Percentiles rank a stretch among this genome's conserved stretches.
These are phyloP conservation scores for Uloborus plumipes DNA, from an alignment of 2,888 invertebrate genomes.

Conservation along the genomic window DNA sequence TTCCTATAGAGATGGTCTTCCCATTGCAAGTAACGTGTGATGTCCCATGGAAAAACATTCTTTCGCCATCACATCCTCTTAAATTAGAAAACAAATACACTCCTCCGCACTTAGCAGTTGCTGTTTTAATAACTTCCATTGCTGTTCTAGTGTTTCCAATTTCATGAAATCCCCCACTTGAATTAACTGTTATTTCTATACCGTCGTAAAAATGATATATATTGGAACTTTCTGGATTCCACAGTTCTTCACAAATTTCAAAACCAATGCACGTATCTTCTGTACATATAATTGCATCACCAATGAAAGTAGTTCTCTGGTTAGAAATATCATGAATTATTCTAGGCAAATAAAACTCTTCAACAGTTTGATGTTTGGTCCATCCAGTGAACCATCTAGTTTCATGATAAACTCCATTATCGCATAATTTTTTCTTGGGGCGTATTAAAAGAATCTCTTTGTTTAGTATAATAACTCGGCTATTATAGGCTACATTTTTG, in stretches of 20 bases:
- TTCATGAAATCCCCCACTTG: slow-evolving; percentile 96
- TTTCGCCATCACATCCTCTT: slow-evolving; percentile 96
- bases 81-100: slow-evolving; percentile 95
- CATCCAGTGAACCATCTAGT: slow-evolving; percentile 94
- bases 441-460: slow-evolving; percentile 90
- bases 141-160: slow-evolving; percentile 91
- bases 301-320: slow-evolving; percentile 85
- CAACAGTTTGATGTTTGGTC: slow-evolving; percentile 83
- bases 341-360: slow-evolving; percentile 88
- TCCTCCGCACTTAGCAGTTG: slow-evolving; percentile 93
- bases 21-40: slow-evolving; percentile 94
- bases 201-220: slow-evolving; percentile 90
- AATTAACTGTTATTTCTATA: slow-evolving; percentile 89
- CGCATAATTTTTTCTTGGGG: slow-evolving; percentile 92
- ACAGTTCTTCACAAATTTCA: slow-evolving; percentile 98
- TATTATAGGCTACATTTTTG: slow-evolving; percentile 94
- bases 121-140: slow-evolving; percentile 89
- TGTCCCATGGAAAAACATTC: slow-evolving; percentile 94
- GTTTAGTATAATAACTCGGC: slow-evolving; percentile 91
- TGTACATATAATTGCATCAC: slow-evolving; percentile 93
- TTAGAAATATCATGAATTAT: slow-evolving; percentile 84
- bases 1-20: slow-evolving; percentile 83
- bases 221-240: slow-evolving; percentile 85
- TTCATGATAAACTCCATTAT: slow-evolving; percentile 95
- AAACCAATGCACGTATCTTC: slow-evolving; percentile 93